Evolutionary conservation across 2,113 vertebrate species (phyloP).

Genomic region (Dipodomys spectabilis): DNA sequence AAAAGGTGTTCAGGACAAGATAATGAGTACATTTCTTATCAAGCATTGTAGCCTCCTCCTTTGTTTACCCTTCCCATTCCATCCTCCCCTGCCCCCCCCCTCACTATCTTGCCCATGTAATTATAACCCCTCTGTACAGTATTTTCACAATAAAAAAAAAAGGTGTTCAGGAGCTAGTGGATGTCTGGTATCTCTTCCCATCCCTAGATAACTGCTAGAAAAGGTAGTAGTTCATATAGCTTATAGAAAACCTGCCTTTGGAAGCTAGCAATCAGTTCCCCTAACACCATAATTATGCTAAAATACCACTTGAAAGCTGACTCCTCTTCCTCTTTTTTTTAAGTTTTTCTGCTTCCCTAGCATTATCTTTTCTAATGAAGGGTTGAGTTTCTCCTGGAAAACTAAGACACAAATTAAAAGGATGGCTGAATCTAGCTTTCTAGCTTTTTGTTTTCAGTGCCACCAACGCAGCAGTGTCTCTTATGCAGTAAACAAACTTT

Average conservation of each 20-base stretch:
- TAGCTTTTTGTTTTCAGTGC: neutral
- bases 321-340: neutral
- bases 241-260: neutral
- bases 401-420: conserved; percentile 12
- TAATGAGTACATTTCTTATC: too few species aligned
- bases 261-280: neutral
- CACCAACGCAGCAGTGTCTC: neutral
- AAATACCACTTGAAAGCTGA: neutral
- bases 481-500: conserved; percentile 4
- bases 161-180: neutral
- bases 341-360: neutral
- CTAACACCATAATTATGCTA: neutral
- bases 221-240: neutral
- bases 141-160: too few species aligned
- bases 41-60: too few species aligned
- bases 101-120: too few species aligned
- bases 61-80: too few species aligned
- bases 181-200: neutral
- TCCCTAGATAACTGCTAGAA: neutral
- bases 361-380: neutral
- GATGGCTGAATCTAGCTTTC: neutral
- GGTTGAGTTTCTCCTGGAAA: conserved; percentile 9
- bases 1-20: too few species aligned
- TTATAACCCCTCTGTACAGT: too few species aligned
- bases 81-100: too few species aligned